Evolutionary conservation across 2,113 vertebrate genomes (phyloP), one percentile per base, ranked within the genome.

Genomic region (Coryphaenoides rupestris): DNA sequence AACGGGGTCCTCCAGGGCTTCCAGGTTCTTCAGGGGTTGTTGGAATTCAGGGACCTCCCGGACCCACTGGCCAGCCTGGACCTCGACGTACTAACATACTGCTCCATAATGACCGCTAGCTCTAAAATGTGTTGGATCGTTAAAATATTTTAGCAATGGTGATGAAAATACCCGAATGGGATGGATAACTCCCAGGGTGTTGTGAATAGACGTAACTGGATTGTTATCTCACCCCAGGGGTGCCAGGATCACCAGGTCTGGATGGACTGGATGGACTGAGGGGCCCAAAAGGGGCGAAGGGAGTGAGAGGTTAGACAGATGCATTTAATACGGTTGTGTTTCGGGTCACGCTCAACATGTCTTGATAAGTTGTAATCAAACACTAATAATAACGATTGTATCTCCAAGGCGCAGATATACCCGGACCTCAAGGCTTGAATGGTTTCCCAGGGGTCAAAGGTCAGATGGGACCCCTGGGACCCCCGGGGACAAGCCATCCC

Each of bases 201-300:
- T n/a, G n/a, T n/a, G n/a, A n/a, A n/a, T n/a, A n/a, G n/a, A n/a
- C n/a, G n/a, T n/a, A n/a, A n/a, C n/a, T n/a, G n/a, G n/a, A n/a
- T n/a, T n/a, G 24, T 26, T 26, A 26, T 40, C 33, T 4, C 52
- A 49, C 68, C 5, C 19, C 16, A 89, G 87, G 87, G 0, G 6
- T 13, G 0, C 64, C 47, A 21, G 87, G 87, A 55, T 58, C 74
- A 53, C 71, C 68, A 33, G 87, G 85, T 55, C 57, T 85, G 16
- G 19, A 74, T 65, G 87, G 87, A 55, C 58, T 89, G n/a, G 3
- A 89, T 74, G 85, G 85, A 2, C 77, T 89, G 5, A 70, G 28
- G 62, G 87, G 87, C 23, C 63, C 70, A 55, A 82, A 82, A 46
- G 87, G 85, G 12, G 69, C 72, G 13, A 84, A 73, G 23, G 85